Conservation (phyloP, 2,797 vertebrate genomes). For the Aeoliscus strigatus region DNA sequence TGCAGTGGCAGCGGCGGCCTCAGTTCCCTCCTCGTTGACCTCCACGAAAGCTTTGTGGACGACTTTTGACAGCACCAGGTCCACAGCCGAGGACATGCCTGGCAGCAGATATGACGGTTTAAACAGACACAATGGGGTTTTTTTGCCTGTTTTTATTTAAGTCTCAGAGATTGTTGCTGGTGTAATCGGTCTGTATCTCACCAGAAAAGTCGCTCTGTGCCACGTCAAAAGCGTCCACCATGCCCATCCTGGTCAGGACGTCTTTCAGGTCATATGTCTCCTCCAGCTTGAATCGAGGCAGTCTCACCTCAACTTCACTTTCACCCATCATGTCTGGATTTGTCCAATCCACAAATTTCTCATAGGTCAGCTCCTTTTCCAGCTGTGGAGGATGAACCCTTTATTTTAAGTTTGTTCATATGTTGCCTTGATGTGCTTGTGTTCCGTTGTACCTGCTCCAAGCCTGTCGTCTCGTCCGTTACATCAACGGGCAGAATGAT, state of each 20-base stretch:
- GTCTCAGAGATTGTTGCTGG: too few relatives aligned
- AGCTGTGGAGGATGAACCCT: slow-evolving; percentile 61
- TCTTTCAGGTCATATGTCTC: slow-evolving; percentile 74
- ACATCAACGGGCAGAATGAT: slow-evolving; percentile 80
- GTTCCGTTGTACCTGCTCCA: slow-evolving; percentile 72
- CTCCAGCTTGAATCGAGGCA: slow-evolving; percentile 83
- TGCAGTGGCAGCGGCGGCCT: slow-evolving; percentile 29
- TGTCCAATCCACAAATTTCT: slow-evolving; percentile 78
- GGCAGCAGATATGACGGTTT: neutral
- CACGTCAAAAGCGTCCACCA: slow-evolving; percentile 75
- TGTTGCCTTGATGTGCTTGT: neutral
- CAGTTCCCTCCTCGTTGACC: slow-evolving; percentile 65
- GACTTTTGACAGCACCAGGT: slow-evolving; percentile 78
- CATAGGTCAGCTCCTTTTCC: slow-evolving; percentile 74
- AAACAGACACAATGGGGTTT: neutral
- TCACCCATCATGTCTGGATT: slow-evolving; percentile 66
- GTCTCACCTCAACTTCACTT: slow-evolving; percentile 55
- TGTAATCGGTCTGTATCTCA: slow-evolving; percentile 7
- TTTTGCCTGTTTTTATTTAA: neutral
- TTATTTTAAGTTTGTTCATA: neutral
- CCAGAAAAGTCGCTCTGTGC: slow-evolving; percentile 73
- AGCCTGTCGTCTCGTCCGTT: slow-evolving; percentile 73
- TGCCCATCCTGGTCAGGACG: slow-evolving; percentile 77
- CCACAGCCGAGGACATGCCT: slow-evolving; percentile 70
- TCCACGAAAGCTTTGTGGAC: slow-evolving; percentile 82